Evolutionary conservation across 35 echinoderm and acorn worm genomes (phyloP).

Genomic region (Hemicentrotus pulcherrimus): DNA sequence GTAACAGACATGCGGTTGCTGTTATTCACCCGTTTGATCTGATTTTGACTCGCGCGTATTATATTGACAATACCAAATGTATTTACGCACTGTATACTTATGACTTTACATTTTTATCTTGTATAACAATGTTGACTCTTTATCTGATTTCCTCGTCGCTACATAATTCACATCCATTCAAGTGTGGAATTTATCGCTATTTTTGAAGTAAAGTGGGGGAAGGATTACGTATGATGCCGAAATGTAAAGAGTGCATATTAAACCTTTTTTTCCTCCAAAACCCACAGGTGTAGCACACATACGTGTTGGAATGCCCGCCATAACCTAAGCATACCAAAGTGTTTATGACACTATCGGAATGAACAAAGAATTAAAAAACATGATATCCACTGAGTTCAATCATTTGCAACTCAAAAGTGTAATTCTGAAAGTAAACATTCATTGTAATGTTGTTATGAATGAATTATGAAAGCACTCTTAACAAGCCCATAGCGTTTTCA

Average conservation of each 20-base stretch:
- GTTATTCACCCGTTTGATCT: background rate
- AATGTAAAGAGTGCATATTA: background rate
- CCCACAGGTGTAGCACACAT: no score
- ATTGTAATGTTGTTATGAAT: background rate
- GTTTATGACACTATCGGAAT: no score
- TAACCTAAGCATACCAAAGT: no score
- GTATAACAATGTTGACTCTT: background rate
- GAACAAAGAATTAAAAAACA: no score
- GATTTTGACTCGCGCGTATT: background rate
- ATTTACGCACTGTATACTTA: background rate
- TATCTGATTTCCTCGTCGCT: background rate
- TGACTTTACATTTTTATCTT: background rate
- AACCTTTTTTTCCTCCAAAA: background rate
- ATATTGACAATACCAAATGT: background rate
- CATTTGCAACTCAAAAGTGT: no score
- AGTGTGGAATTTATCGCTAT: background rate
- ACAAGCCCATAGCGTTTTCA: no score
- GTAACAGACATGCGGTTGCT: background rate
- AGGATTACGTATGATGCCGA: no score
- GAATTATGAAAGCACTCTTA: background rate
- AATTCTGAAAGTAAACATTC: background rate
- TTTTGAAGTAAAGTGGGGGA: background rate
- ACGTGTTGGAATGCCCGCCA: no score
- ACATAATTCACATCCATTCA: background rate
- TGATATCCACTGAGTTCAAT: no score